Evolutionary conservation across 2,888 invertebrate genomes (phyloP).

Genomic region (Dioctria rufipes): DNA sequence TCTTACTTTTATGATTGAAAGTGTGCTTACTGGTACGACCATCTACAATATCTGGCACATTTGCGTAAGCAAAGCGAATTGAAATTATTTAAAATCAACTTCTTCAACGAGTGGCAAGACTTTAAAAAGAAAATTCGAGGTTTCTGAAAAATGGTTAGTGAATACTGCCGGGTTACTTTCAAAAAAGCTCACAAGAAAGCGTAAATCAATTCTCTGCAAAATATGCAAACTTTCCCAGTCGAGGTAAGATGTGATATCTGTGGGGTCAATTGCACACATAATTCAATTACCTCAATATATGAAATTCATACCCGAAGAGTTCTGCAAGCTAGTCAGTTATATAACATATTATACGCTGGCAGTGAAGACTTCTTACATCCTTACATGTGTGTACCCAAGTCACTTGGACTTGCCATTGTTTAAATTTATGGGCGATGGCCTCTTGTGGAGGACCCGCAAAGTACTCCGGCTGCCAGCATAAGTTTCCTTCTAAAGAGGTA

Average conservation of each 20-base stretch:
- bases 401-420: constrained; percentile 53
- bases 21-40: neutral
- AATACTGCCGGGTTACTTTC: too few relatives aligned
- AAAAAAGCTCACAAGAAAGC: too few relatives aligned
- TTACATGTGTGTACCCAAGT: constrained; percentile 36
- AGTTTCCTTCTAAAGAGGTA: constrained; percentile 42
- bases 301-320: constrained; percentile 40
- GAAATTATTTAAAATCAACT: constrained; percentile 15
- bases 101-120: neutral
- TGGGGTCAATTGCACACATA: constrained; percentile 9
- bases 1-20: constrained; percentile 28
- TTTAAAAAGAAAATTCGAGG: too few relatives aligned
- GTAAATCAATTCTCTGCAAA: neutral
- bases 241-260: neutral
- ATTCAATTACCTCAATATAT: constrained; percentile 48
- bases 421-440: constrained; percentile 48
- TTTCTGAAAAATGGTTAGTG: too few relatives aligned
- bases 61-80: neutral
- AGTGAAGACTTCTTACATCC: constrained; percentile 28
- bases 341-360: constrained; percentile 6
- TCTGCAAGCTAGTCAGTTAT: constrained; percentile 11
- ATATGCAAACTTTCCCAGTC: neutral
- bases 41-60: too few relatives aligned
- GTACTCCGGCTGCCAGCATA: constrained; percentile 44
- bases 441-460: constrained; percentile 37